These are phyloP conservation scores for Tiliacea citrago DNA, from an alignment of 2,888 invertebrate genomes.

Conservation along the genomic window DNA sequence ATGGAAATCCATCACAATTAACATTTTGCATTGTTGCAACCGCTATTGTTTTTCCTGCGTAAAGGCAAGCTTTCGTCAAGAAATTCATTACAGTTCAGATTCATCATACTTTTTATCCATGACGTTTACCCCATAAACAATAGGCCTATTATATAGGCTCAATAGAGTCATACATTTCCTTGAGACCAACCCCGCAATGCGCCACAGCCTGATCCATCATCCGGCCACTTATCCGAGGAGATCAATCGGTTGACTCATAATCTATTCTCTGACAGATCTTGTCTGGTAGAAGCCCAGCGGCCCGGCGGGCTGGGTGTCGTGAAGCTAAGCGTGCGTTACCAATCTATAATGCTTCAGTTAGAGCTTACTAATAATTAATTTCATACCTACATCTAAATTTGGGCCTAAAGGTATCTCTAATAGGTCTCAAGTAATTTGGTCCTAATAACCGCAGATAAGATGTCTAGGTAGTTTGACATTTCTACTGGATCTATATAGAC, in stretches of 20 bases:
- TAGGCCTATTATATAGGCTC: background rate
- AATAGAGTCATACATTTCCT: slow-evolving; percentile 1
- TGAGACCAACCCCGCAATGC: slow-evolving; percentile 45
- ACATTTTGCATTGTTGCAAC: background rate
- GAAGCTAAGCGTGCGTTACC: background rate
- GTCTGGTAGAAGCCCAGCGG: too few species aligned
- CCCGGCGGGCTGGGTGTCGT: too few species aligned
- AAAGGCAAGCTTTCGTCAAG: too few species aligned
- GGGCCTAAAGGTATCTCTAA: background rate
- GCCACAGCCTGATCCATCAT: slow-evolving; percentile 48
- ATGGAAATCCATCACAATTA: background rate
- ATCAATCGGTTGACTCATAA: slow-evolving; percentile 45
- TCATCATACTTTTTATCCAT: background rate
- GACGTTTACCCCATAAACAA: background rate
- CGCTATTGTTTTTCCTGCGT: background rate
- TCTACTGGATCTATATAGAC: background rate
- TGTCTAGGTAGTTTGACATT: background rate
- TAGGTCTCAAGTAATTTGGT: background rate
- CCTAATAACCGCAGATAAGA: background rate
- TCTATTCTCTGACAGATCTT: slow-evolving; percentile 28
- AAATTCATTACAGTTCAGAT: background rate
- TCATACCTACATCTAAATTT: background rate
- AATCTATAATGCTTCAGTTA: background rate
- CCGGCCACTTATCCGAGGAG: slow-evolving; percentile 25
- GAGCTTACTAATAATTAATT: background rate